phyloP scores from a whole-genome alignment of 2,797 vertebrate genomes.

The Todus mexicanus region DNA sequence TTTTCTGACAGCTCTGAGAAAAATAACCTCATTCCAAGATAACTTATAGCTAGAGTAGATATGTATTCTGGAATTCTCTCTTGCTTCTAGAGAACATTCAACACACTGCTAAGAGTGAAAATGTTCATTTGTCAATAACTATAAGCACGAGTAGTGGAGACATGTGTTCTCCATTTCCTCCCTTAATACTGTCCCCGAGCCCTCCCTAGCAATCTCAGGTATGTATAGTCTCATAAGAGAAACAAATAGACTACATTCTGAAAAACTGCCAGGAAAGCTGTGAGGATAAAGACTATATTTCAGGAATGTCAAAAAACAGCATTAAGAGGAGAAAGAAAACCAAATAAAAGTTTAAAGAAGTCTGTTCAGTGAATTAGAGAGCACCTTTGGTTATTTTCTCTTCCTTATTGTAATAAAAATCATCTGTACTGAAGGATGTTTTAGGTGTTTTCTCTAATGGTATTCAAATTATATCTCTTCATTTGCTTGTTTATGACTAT shows the following conservation, averaged over 20 bases:
- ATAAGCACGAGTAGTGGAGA: rapidly evolving
- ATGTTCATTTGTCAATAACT: neutral
- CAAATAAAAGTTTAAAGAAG: neutral
- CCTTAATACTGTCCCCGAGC: neutral
- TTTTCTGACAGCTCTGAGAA: neutral
- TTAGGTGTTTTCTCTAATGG: neutral
- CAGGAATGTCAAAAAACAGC: neutral
- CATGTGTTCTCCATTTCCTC: neutral
- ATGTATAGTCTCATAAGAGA: neutral
- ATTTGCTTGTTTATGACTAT: neutral
- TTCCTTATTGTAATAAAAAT: neutral
- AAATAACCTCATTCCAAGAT: neutral
- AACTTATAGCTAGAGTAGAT: neutral
- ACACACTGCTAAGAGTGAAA: neutral
- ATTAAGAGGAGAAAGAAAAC: neutral
- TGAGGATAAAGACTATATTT: neutral
- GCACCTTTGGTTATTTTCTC: neutral
- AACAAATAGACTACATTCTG: neutral
- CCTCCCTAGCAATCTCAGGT: neutral
- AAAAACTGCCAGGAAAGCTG: neutral
- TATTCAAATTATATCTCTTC: neutral
- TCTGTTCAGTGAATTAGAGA: neutral
- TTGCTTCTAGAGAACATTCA: neutral
- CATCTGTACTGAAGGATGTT: rapidly evolving
- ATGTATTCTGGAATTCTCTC: neutral